Percentiles rank a stretch among this genome's conserved stretches.
phyloP scores from a whole-genome alignment of 2,888 invertebrate species.

The Galerucella calmariensis region DNA sequence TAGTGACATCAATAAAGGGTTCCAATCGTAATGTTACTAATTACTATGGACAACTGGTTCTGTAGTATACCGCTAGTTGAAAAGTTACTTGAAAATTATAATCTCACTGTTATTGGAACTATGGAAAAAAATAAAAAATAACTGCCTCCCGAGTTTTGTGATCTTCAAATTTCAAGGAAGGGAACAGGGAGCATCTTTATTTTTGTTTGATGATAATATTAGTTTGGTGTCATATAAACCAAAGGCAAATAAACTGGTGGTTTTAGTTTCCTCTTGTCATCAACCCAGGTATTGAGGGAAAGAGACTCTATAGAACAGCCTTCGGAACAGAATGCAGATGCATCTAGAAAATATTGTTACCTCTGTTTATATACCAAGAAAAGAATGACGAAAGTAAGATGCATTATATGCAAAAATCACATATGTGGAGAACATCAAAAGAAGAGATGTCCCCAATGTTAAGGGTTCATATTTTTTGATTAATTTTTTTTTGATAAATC shows the following conservation, averaged over 20 bases:
- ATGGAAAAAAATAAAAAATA: neutral
- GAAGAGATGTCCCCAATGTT: neutral
- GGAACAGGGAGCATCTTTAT: neutral
- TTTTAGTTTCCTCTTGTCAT: no score
- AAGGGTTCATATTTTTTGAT: neutral
- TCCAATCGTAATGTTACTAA: no score
- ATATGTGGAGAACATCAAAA: neutral
- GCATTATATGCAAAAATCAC: neutral
- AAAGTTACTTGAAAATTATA: slow-evolving; percentile 6
- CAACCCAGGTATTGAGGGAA: neutral
- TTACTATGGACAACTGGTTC: no score
- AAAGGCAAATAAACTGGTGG: neutral
- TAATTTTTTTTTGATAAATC: neutral
- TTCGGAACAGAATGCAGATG: neutral
- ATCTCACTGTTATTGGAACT: slow-evolving; percentile 4
- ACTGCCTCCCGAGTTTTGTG: neutral
- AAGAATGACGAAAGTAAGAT: slow-evolving; percentile 9
- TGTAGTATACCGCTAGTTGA: neutral
- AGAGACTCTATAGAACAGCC: neutral
- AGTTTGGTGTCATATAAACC: slow-evolving; percentile 5
- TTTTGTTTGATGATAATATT: slow-evolving; percentile 2
- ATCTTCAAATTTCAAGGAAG: neutral
- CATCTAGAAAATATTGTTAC: slow-evolving; percentile 8
- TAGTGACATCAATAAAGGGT: no score
- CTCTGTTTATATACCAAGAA: neutral